Evolutionary conservation across 2,797 vertebrate genomes (phyloP).

Genomic region (Echeneis naucrates): DNA sequence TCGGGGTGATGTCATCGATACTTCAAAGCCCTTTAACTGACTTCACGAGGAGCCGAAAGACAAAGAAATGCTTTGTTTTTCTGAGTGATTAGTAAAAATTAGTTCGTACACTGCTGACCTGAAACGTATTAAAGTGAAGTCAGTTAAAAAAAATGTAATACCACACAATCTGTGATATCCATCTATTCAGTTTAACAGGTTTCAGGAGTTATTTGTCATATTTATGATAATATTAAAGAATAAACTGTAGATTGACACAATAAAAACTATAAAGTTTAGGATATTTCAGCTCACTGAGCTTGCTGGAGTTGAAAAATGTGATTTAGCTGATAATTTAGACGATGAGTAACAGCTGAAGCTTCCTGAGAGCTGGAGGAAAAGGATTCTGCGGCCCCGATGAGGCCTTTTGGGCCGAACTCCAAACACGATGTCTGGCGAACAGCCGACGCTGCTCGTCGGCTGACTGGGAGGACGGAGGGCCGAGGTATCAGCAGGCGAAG

Average conservation of each 20-base stretch:
- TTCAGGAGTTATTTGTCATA: too few relatives aligned
- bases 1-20: constrained; percentile 78
- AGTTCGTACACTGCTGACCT: constrained; percentile 12
- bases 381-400: neutral
- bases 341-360: too few relatives aligned
- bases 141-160: too few relatives aligned
- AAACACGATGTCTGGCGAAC: neutral
- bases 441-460: neutral
- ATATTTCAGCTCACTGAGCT: too few relatives aligned
- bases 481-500: neutral
- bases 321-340: too few relatives aligned
- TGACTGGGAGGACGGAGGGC: neutral
- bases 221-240: too few relatives aligned
- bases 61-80: constrained; percentile 39
- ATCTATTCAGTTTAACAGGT: too few relatives aligned
- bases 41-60: constrained; percentile 61
- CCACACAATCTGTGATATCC: too few relatives aligned
- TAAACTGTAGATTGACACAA: too few relatives aligned
- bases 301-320: too few relatives aligned
- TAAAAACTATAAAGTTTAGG: too few relatives aligned
- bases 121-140: neutral
- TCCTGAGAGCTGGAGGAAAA: neutral
- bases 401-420: neutral
- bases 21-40: constrained; percentile 72
- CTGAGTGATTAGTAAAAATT: constrained; percentile 16